Evolutionary conservation across 2,888 invertebrate genomes (phyloP).

Genomic region (Eurytoma adleriae): DNA sequence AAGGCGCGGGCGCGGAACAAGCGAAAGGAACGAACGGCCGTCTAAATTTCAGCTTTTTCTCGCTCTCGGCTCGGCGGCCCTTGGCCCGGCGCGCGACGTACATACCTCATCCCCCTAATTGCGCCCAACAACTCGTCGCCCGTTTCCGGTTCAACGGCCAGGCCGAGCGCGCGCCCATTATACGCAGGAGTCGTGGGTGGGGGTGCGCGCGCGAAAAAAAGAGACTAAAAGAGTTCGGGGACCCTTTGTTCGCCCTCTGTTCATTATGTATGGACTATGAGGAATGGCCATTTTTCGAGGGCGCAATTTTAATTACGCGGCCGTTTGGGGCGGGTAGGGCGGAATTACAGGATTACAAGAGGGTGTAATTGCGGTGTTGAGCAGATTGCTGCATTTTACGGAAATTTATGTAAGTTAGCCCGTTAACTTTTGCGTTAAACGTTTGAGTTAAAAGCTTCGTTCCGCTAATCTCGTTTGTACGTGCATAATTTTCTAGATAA

Average conservation of each 20-base stretch:
- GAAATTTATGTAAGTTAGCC: slow-evolving; percentile 32
- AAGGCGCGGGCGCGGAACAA: not conserved
- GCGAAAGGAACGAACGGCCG: slow-evolving; percentile 19
- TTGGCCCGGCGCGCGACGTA: slow-evolving; percentile 1
- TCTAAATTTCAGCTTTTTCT: slow-evolving; percentile 52
- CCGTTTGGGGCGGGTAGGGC: not conserved
- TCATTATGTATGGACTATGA: slow-evolving; percentile 1
- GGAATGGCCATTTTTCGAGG: slow-evolving; percentile 1
- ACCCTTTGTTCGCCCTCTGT: slow-evolving; percentile 14
- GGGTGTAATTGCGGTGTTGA: not conserved
- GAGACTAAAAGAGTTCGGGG: not conserved
- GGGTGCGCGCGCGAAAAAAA: not conserved
- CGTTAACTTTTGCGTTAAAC: slow-evolving; percentile 28
- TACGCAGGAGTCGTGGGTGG: not conserved
- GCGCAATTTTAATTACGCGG: slow-evolving; percentile 32
- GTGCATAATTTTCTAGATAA: not conserved
- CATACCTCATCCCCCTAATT: slow-evolving; percentile 45
- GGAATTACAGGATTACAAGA: not conserved
- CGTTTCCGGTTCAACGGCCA: slow-evolving; percentile 41
- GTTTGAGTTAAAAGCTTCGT: slow-evolving; percentile 1
- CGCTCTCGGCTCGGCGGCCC: slow-evolving; percentile 6
- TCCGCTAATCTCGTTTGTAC: slow-evolving; percentile 17
- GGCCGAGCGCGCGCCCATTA: slow-evolving; percentile 14
- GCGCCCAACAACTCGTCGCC: slow-evolving; percentile 48
- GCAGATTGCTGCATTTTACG: slow-evolving; percentile 23